Evolutionary conservation across 1,140 invertebrate genomes (phyloP).

Genomic region (Mycetomoellerius zeteki): DNA sequence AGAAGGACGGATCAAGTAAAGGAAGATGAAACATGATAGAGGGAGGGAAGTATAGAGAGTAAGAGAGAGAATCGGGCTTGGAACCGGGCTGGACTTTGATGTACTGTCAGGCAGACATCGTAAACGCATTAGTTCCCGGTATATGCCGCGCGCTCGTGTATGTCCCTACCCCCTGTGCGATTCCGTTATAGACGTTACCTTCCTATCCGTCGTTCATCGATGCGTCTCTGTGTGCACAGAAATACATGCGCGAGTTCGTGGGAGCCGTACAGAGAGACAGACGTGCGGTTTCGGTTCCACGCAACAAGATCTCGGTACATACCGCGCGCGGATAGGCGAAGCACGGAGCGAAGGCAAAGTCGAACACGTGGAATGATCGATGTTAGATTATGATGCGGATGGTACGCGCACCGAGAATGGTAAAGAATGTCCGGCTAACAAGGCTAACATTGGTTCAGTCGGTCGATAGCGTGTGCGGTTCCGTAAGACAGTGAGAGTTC

Average conservation of each 20-base stretch:
- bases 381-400: conserved; percentile 74
- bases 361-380: conserved; percentile 76
- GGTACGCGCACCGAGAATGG: conserved; percentile 61
- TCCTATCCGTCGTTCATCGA: conserved; percentile 62
- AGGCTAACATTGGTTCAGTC: conserved; percentile 72
- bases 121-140: conserved; percentile 81
- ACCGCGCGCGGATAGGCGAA: conserved; percentile 31
- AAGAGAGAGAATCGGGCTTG: conserved; percentile 42
- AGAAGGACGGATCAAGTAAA: conserved; percentile 36
- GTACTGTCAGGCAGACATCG: conserved; percentile 82
- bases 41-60: conserved; percentile 13
- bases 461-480: conserved; percentile 58
- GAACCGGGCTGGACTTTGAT: conserved; percentile 79
- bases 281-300: conserved; percentile 46
- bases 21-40: conserved; percentile 45
- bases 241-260: conserved; percentile 57
- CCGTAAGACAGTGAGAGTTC: conserved; percentile 27
- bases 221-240: conserved; percentile 43
- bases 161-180: conserved; percentile 54
- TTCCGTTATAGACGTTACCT: conserved; percentile 74
- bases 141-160: conserved; percentile 52
- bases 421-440: conserved; percentile 77
- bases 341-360: conserved; percentile 43
- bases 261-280: conserved; percentile 55
- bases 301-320: conserved; percentile 59